phyloP scores from a whole-genome alignment of 2,797 vertebrate genomes.

The Neoniphon sammara region DNA sequence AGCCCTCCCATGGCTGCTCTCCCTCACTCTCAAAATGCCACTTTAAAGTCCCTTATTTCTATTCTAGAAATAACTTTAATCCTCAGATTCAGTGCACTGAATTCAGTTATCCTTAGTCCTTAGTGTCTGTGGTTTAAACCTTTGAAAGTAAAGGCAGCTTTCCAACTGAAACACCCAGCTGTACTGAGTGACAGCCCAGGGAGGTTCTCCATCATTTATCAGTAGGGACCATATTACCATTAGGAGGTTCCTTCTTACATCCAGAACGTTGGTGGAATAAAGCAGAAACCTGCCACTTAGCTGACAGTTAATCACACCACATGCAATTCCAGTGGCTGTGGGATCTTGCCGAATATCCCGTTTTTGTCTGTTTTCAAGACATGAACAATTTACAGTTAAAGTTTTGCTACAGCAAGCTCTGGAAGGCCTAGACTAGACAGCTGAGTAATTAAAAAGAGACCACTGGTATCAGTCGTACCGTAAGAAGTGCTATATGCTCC shows the following conservation, averaged over 20 bases:
- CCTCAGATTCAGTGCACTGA: neutral
- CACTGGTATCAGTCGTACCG: constrained; percentile 16
- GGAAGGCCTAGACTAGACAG: neutral
- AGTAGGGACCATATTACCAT: constrained; percentile 3
- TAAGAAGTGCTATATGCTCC: constrained; percentile 29
- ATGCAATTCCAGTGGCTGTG: constrained; percentile 10
- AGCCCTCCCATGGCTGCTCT: constrained; percentile 45
- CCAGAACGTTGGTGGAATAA: constrained; percentile 7
- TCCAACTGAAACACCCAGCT: neutral
- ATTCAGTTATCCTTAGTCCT: neutral
- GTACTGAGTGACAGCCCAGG: constrained; percentile 10
- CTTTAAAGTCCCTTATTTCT: constrained; percentile 26
- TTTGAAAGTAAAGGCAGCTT: constrained; percentile 14
- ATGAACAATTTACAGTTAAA: neutral
- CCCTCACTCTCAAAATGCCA: constrained; percentile 35
- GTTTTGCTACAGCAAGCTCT: constrained; percentile 1
- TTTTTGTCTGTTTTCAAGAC: constrained; percentile 2
- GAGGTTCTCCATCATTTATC: constrained; percentile 43
- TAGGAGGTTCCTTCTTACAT: neutral
- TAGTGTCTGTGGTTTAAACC: neutral
- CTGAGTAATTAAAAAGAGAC: constrained; percentile 42
- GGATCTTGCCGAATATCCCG: neutral
- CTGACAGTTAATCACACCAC: constrained; percentile 26
- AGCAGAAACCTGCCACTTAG: constrained; percentile 35
- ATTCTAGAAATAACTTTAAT: neutral